Evolutionary conservation across 2,797 vertebrate species (phyloP).

Genomic region (Spheniscus humboldti): DNA sequence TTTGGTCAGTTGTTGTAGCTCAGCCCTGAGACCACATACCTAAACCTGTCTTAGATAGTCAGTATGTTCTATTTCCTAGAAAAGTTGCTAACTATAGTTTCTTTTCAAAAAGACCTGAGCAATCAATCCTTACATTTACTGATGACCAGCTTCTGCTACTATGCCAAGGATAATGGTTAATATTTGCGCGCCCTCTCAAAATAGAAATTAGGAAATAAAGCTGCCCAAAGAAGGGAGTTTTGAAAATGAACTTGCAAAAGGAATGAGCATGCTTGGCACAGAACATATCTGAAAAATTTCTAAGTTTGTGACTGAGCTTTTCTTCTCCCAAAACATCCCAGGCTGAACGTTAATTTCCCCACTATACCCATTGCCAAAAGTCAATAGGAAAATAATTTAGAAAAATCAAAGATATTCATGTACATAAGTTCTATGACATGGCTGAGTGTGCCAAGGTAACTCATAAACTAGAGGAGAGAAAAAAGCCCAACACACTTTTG

Average conservation of each 20-base stretch:
- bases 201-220: neutral
- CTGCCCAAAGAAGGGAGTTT: neutral
- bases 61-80: fast-evolving
- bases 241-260: neutral
- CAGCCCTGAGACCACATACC: neutral
- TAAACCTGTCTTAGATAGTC: neutral
- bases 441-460: neutral
- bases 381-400: neutral
- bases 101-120: neutral
- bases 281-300: neutral
- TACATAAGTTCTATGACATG: fast-evolving
- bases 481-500: neutral
- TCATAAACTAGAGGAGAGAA: neutral
- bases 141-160: neutral
- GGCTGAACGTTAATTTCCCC: neutral
- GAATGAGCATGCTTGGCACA: neutral
- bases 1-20: neutral
- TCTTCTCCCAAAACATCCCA: neutral
- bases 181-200: neutral
- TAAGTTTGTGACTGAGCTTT: neutral
- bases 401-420: neutral
- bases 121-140: neutral
- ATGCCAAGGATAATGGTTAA: neutral
- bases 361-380: neutral
- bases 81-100: neutral